Percentiles rank a stretch among this genome's conserved stretches.
Evolutionary conservation across 2,888 invertebrate species (phyloP).

Genomic region (Scaptomyza reducta): DNA sequence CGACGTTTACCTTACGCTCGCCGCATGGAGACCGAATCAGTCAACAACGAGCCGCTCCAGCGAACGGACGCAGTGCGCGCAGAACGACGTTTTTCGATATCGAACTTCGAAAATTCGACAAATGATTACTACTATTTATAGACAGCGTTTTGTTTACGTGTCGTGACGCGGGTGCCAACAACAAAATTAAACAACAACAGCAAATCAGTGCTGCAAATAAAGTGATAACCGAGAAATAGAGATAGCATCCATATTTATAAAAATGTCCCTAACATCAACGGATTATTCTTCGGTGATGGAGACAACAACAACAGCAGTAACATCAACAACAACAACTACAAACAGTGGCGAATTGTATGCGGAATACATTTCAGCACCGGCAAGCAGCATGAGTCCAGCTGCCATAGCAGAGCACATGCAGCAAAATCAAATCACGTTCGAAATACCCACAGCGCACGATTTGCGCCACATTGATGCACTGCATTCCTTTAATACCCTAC

Average conservation of each 20-base stretch:
- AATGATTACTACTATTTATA: slow-evolving; percentile 64
- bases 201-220: slow-evolving; percentile 33
- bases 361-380: slow-evolving; percentile 69
- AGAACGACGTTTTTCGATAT: slow-evolving; percentile 6
- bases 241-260: slow-evolving; percentile 1
- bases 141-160: slow-evolving; percentile 64
- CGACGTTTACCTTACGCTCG: slow-evolving; percentile 34
- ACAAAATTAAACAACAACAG: slow-evolving; percentile 9
- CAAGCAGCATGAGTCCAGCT: slow-evolving; percentile 76
- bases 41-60: slow-evolving; percentile 64
- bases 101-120: slow-evolving; percentile 28
- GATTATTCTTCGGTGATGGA: slow-evolving; percentile 46
- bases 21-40: slow-evolving; percentile 48
- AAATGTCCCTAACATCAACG: slow-evolving; percentile 53
- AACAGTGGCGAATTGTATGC: slow-evolving; percentile 52
- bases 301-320: slow-evolving; percentile 1
- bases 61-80: slow-evolving; percentile 64
- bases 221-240: slow-evolving; percentile 15
- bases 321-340: background rate
- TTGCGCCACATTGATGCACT: slow-evolving; percentile 83
- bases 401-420: slow-evolving; percentile 79
- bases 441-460: slow-evolving; percentile 83
- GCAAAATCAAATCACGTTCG: slow-evolving; percentile 83
- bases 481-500: slow-evolving; percentile 82
- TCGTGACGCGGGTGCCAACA: slow-evolving; percentile 59